Conservation (phyloP, 2,888 invertebrate genomes). For the Drosophila hamatofila region DNA sequence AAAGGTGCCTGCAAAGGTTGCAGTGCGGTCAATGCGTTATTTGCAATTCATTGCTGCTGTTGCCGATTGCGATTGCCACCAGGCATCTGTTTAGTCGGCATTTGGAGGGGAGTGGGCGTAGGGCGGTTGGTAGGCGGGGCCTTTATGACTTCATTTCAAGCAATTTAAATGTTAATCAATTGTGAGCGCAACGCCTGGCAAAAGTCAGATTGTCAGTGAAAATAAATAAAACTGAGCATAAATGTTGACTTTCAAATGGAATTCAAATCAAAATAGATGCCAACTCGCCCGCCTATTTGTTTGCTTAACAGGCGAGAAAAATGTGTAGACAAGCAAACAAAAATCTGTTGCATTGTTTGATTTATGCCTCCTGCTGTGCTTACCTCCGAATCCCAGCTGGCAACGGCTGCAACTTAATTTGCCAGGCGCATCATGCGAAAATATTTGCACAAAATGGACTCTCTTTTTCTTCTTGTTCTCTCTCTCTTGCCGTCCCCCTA, state of each 20-base stretch:
- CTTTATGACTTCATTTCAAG: constrained; percentile 61
- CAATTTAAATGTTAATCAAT: constrained; percentile 80
- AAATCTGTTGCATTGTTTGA: constrained; percentile 58
- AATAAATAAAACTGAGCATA: constrained; percentile 47
- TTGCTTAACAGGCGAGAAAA: constrained; percentile 43
- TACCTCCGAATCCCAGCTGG: constrained; percentile 34
- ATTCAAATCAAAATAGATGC: constrained; percentile 67
- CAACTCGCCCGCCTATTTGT: constrained; percentile 39
- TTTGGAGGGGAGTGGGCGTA: constrained; percentile 16
- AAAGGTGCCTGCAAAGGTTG: constrained; percentile 79
- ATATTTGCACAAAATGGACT: constrained; percentile 52
- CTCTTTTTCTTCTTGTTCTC: no score
- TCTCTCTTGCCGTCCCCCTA: not conserved
- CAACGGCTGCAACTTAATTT: constrained; percentile 54
- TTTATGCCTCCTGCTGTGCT: constrained; percentile 61
- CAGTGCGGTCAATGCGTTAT: constrained; percentile 79
- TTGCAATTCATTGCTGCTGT: constrained; percentile 75
- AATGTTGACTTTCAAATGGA: constrained; percentile 40
- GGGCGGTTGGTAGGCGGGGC: not conserved
- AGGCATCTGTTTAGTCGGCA: constrained; percentile 46
- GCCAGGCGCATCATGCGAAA: constrained; percentile 45
- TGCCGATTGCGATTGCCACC: constrained; percentile 31
- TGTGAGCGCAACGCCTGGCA: constrained; percentile 41
- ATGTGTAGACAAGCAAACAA: constrained; percentile 35
- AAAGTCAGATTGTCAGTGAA: constrained; percentile 23